Conservation (phyloP, 2,797 vertebrate species). For the Hippocampus kuda region DNA sequence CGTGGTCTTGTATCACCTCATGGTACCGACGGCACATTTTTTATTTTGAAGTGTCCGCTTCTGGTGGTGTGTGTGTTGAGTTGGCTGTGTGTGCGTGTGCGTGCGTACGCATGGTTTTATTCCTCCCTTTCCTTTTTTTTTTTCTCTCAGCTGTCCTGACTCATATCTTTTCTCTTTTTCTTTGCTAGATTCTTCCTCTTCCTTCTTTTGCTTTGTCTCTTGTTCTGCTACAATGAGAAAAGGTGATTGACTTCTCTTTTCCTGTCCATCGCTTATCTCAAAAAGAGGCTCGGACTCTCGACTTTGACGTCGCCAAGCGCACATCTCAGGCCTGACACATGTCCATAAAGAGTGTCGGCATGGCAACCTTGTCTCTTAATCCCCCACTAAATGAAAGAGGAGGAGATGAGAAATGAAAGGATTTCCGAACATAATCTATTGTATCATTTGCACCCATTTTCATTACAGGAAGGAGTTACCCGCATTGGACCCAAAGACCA, state of each 20-base stretch:
- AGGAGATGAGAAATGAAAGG: slow-evolving; percentile 1
- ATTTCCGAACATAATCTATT: slow-evolving; percentile 2
- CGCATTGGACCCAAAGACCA: slow-evolving; percentile 79
- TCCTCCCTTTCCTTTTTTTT: slow-evolving; percentile 24
- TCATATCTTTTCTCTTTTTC: slow-evolving; percentile 41
- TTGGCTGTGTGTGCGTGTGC: not conserved
- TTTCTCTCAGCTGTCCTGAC: slow-evolving; percentile 42
- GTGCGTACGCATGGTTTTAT: not conserved
- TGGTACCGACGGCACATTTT: slow-evolving; percentile 61
- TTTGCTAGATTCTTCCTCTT: slow-evolving; percentile 45
- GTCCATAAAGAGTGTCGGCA: slow-evolving; percentile 41
- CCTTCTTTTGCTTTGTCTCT: slow-evolving; percentile 39
- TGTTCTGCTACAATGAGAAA: slow-evolving; percentile 55
- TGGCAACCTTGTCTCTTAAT: slow-evolving; percentile 44
- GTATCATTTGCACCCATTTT: not conserved
- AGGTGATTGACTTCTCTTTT: slow-evolving; percentile 45
- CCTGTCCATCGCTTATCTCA: slow-evolving; percentile 33
- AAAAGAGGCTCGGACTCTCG: slow-evolving; percentile 51
- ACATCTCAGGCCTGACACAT: slow-evolving; percentile 50
- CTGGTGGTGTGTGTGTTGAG: not conserved
- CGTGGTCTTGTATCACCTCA: slow-evolving; percentile 88
- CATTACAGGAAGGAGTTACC: slow-evolving; percentile 83
- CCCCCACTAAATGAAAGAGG: slow-evolving; percentile 30
- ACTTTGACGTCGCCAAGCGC: slow-evolving; percentile 56
- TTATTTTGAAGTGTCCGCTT: not conserved